Base-by-base conservation (phyloP, 2,113 vertebrate species). In the Toxotes jaculatrix region DNA sequence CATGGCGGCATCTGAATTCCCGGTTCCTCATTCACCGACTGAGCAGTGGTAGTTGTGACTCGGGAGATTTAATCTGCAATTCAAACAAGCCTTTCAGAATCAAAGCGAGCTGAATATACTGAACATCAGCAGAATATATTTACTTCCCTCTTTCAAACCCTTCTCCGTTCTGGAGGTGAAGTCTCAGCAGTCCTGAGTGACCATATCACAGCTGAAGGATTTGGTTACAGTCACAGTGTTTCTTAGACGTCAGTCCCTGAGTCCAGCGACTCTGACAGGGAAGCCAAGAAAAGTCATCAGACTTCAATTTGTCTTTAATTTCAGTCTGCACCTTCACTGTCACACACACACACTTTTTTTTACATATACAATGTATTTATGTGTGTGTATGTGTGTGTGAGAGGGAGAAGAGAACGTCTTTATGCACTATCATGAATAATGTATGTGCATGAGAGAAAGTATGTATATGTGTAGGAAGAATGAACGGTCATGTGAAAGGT, bases 111-210 rank as follows among this genome's bases (percentile, higher is more conserved):
- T 60, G 67, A 56, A 59, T 31, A 49, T n/a, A 36, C 17, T 57
- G 55, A 74, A 78, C 45, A 23, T 38, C 56, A 82, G n/a, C 56
- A 56, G 56, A 74, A 63, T 68, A 8, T 55, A 69, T 63, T 67
- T 77, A 59, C 53, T 66, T 85, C 80, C 34, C 23, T 59, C 36
- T 14, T 55, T 27, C 4, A 34, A 40, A 66, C 3, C 53, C 19
- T 23, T 59, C 19, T 23, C 43, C 1, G n/a, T 38, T 60, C 51
- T 21, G 17, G 40, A 51, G 61, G 51, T 56, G n/a, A 47, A 27
- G 31, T 80, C 40, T 43, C 32, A 51, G 27, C 78, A 38, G 38
- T n/a, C 47, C 23, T 21, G 49, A 14, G 19, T 27, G 23, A 3
- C 14, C 69, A 68, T 49, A 49, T 49, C 45, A 17, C 68, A 42